phyloP scores from a whole-genome alignment of 2,113 vertebrate species.

The Acinonyx jubatus region DNA sequence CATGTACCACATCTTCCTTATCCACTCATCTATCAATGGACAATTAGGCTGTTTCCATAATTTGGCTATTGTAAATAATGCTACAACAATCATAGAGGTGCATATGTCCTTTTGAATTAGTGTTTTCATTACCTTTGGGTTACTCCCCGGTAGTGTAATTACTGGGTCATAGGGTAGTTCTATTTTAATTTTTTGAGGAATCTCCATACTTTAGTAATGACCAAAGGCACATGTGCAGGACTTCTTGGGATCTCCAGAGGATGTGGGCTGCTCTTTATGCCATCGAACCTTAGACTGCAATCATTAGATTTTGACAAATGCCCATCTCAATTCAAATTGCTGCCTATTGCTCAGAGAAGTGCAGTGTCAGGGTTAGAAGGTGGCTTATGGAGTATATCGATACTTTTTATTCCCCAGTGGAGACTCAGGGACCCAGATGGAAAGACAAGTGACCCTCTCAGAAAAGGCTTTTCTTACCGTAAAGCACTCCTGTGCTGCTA shows the following conservation, averaged over 20 bases:
- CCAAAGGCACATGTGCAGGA: not conserved
- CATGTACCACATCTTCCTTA: not conserved
- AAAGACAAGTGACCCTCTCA: not conserved
- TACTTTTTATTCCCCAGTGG: not conserved
- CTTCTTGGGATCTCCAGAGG: not conserved
- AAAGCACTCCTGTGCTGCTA: not conserved
- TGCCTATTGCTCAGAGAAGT: not conserved
- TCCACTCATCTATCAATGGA: not conserved
- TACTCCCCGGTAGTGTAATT: not conserved
- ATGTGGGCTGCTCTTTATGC: not conserved
- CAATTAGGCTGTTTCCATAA: not conserved
- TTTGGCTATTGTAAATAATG: not conserved
- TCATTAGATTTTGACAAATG: not conserved
- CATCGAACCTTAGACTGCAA: not conserved
- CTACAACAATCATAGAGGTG: not conserved
- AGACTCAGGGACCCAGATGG: not conserved
- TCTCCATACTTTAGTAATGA: not conserved
- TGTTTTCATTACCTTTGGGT: not conserved
- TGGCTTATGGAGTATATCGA: no score
- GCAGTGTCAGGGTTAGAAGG: no score
- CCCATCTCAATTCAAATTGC: not conserved
- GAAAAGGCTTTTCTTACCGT: not conserved
- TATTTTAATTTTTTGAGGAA: not conserved
- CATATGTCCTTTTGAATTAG: not conserved
- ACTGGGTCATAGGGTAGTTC: not conserved